Evolutionary conservation across 1,140 invertebrate species (phyloP).

Genomic region (Aphaenogaster floridana): DNA sequence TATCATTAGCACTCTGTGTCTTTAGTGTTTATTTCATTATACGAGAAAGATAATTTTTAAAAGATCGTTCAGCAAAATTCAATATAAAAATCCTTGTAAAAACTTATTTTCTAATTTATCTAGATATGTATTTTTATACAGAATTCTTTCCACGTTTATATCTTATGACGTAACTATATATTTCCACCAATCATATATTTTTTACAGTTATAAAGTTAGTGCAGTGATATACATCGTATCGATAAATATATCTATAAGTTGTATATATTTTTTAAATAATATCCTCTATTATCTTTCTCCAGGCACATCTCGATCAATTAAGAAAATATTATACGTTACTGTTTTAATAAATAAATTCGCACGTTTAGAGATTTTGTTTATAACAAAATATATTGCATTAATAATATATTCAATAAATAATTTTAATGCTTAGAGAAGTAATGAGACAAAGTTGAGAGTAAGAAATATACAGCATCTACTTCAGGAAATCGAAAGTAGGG

Average conservation of each 20-base stretch:
- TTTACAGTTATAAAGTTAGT: neutral
- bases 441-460: conserved; percentile 41
- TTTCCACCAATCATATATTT: neutral
- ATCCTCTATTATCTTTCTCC: neutral
- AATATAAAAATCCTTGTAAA: neutral
- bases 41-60: neutral
- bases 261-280: neutral
- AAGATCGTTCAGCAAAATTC: neutral
- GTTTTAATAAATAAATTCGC: neutral
- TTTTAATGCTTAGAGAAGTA: neutral
- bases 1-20: neutral
- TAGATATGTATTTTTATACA: neutral
- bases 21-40: neutral
- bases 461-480: conserved; percentile 60
- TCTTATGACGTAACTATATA: no score
- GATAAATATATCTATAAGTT: neutral
- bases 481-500: conserved; percentile 72
- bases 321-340: neutral
- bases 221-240: neutral
- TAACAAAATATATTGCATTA: conserved; percentile 7
- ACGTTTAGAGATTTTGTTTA: neutral
- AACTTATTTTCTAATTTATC: neutral
- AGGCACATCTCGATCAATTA: neutral
- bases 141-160: neutral
- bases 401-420: neutral